Evolutionary conservation across 92 coral and sea anemone genomes (phyloP).

Genomic region (Phymanthus crucifer): DNA sequence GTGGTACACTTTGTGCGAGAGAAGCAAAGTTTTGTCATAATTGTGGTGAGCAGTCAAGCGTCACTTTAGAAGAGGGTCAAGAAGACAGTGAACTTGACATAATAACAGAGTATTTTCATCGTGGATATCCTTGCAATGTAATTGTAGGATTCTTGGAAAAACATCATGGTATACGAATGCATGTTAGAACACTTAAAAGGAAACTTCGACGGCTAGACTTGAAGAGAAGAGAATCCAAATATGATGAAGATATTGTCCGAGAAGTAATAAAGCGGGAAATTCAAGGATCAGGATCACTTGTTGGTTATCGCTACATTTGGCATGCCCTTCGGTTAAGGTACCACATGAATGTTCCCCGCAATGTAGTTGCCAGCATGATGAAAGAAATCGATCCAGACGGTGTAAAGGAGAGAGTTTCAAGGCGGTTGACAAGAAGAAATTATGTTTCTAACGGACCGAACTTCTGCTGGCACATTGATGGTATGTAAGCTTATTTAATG

Average conservation of each 20-base stretch:
- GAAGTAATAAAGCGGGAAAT: slow-evolving; percentile 42
- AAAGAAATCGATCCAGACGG: slow-evolving; percentile 57
- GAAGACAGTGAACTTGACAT: slow-evolving; percentile 10
- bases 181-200: slow-evolving; percentile 57
- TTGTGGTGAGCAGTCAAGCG: no score
- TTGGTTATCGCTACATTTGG: slow-evolving; percentile 56
- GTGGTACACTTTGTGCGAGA: no score
- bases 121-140: no score
- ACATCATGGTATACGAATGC: slow-evolving; percentile 19
- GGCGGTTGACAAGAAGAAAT: slow-evolving; percentile 29
- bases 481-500: neutral
- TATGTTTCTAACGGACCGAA: slow-evolving; percentile 32
- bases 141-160: no score
- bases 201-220: slow-evolving; percentile 32
- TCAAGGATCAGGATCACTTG: slow-evolving; percentile 55
- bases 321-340: slow-evolving; percentile 48
- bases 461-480: slow-evolving; percentile 49
- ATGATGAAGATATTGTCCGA: slow-evolving; percentile 41
- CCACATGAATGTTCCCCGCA: slow-evolving; percentile 39
- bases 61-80: no score
- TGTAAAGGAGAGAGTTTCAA: slow-evolving; percentile 42
- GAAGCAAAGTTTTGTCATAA: no score
- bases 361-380: slow-evolving; percentile 37
- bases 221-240: slow-evolving; percentile 38
- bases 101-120: no score